Percentiles rank a stretch among this genome's conserved stretches.
phyloP scores from a whole-genome alignment of 2,797 vertebrate genomes.

The Otolemur crassicaudatus region DNA sequence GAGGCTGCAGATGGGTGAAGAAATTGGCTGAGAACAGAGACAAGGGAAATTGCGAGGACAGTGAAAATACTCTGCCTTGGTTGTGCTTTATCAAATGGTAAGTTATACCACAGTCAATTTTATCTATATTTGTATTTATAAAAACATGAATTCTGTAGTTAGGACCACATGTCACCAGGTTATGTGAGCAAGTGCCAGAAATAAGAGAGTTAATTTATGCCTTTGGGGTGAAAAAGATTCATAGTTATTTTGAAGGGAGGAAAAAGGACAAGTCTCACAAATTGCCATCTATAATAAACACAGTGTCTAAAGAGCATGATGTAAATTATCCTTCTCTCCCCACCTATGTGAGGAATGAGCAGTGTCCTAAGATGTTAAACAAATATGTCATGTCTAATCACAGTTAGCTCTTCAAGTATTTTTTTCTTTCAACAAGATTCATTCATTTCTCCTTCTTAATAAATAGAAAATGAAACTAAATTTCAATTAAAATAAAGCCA shows the following conservation, averaged over 20 bases:
- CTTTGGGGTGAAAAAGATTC: not conserved
- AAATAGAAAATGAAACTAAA: not conserved
- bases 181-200: not conserved
- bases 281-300: not conserved
- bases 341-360: not conserved
- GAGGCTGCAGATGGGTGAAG: not conserved
- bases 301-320: not conserved
- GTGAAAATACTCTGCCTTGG: not conserved
- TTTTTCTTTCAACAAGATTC: constrained; percentile 10
- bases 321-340: not conserved
- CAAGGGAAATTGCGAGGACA: not conserved
- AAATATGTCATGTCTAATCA: not conserved
- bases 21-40: not conserved
- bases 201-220: not conserved
- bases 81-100: not conserved
- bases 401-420: not conserved
- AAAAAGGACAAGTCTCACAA: not conserved
- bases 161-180: not conserved
- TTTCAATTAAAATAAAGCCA: not conserved
- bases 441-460: not conserved
- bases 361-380: not conserved
- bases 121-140: not conserved
- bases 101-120: not conserved
- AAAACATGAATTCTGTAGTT: not conserved
- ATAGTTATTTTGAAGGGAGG: not conserved